phyloP scores from a whole-genome alignment of 2,888 invertebrate species.

The Callyntrura sp. region DNA sequence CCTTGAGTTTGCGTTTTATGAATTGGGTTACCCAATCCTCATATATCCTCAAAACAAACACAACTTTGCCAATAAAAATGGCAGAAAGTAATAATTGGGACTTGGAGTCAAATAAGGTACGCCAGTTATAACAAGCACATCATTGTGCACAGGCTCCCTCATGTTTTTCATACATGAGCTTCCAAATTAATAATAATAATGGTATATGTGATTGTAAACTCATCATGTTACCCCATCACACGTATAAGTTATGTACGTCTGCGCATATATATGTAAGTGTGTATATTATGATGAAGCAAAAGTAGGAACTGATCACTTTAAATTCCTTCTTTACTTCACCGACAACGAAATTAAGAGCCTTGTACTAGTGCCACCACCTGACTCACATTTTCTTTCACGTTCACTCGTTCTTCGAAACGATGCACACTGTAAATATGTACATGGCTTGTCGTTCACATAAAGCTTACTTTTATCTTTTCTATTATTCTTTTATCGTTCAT shows the following conservation, averaged over 20 bases:
- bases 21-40: constrained; percentile 62
- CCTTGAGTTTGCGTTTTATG: constrained; percentile 5
- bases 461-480: background rate
- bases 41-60: constrained; percentile 25
- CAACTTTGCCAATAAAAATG: constrained; percentile 25
- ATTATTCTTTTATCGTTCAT: constrained; percentile 24
- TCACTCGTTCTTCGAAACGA: background rate
- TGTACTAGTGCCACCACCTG: constrained; percentile 6
- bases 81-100: constrained; percentile 29
- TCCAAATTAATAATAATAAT: background rate
- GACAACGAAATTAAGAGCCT: constrained; percentile 20
- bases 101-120: constrained; percentile 13
- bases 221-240: background rate
- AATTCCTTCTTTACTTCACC: constrained; percentile 25
- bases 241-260: background rate
- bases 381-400: constrained; percentile 13
- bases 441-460: background rate
- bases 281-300: background rate
- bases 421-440: no score
- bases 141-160: background rate
- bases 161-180: background rate
- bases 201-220: background rate
- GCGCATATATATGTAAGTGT: background rate
- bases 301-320: background rate
- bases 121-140: background rate